Percentiles rank a stretch among this genome's conserved stretches.
Evolutionary conservation across 2,113 vertebrate genomes (phyloP).

Genomic region (Cyanoderma ruficeps): DNA sequence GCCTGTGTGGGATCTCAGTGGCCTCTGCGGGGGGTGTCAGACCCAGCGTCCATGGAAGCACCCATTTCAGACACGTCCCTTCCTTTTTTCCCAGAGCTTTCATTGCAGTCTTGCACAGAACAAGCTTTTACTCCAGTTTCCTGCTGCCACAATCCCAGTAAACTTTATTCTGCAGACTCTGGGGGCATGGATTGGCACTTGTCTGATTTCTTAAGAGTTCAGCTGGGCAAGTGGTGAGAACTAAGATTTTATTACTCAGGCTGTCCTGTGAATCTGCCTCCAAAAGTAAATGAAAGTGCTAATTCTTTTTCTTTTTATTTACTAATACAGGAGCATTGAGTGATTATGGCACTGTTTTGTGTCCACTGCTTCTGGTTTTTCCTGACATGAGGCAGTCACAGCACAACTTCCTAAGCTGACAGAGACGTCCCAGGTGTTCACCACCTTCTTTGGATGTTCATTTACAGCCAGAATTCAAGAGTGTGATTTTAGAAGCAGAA

Average conservation of each 20-base stretch:
- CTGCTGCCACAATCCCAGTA: neutral
- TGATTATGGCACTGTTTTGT: neutral
- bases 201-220: neutral
- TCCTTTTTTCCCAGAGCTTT: neutral
- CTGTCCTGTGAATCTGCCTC: neutral
- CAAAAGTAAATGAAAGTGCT: neutral
- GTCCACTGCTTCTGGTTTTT: neutral
- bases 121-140: neutral
- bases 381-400: neutral
- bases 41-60: rapidly evolving
- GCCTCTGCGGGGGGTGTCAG: neutral
- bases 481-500: neutral
- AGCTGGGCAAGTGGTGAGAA: neutral
- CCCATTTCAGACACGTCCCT: neutral
- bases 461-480: neutral
- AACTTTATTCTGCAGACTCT: neutral
- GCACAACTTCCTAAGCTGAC: neutral
- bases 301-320: neutral
- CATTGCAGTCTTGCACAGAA: neutral
- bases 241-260: neutral
- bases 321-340: neutral
- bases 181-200: neutral
- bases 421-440: neutral
- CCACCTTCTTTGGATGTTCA: neutral
- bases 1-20: rapidly evolving